Percentiles rank a stretch among this genome's conserved stretches.
Conservation (phyloP, 1,140 invertebrate species). For the Heterodera carotae region DNA sequence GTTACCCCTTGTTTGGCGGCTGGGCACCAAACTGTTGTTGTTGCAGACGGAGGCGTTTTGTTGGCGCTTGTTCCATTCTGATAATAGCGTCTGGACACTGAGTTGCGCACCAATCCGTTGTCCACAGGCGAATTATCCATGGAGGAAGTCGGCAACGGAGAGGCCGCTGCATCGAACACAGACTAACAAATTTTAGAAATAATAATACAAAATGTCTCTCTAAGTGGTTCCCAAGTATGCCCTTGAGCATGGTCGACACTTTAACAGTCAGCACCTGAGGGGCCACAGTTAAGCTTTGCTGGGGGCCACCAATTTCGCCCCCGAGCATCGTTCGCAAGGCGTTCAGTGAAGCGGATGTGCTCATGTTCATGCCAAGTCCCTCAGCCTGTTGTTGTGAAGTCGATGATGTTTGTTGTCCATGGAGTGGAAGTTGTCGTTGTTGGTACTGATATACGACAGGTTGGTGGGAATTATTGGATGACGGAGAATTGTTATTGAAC, state of each 20-base stretch:
- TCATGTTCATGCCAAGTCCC: slow-evolving; percentile 50
- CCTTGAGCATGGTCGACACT: no score
- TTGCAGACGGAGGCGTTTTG: not conserved
- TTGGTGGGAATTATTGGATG: not conserved
- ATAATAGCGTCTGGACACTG: slow-evolving; percentile 43
- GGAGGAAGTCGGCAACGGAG: slow-evolving; percentile 1
- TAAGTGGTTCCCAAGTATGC: no score
- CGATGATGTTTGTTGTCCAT: not conserved
- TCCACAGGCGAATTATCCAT: not conserved
- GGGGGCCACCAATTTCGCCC: not conserved
- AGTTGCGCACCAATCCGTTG: slow-evolving; percentile 35
- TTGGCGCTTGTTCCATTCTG: slow-evolving; percentile 33
- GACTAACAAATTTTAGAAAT: not conserved
- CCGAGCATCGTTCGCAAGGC: slow-evolving; percentile 30
- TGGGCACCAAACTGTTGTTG: slow-evolving; percentile 25
- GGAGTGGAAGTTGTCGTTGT: slow-evolving; percentile 31
- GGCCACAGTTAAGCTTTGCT: not conserved
- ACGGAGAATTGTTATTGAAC: slow-evolving; percentile 19
- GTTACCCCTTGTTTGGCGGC: slow-evolving; percentile 14
- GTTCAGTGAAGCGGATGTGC: slow-evolving; percentile 47
- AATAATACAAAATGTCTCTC: no score
- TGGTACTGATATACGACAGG: slow-evolving; percentile 23
- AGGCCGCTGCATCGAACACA: not conserved
- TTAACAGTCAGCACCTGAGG: not conserved
- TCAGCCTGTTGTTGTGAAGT: not conserved